Evolutionary conservation across 2,888 invertebrate genomes (phyloP).

Genomic region (Bedellia somnulentella): DNA sequence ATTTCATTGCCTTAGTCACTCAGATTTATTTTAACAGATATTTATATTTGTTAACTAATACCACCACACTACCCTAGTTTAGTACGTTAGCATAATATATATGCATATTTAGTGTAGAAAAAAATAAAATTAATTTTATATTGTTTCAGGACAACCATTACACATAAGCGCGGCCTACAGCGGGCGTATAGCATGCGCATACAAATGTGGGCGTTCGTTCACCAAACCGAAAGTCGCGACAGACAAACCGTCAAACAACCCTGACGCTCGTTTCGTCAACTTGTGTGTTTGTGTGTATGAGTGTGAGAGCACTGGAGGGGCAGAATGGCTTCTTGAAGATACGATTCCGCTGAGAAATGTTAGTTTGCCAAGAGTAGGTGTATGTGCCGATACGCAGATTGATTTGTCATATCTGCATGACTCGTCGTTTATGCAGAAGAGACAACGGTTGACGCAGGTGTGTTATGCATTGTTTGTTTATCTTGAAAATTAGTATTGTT

Average conservation of each 20-base stretch:
- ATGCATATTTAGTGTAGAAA: too few relatives aligned
- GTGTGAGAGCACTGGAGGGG: conserved; percentile 95
- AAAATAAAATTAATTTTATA: too few relatives aligned
- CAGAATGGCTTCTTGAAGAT: conserved; percentile 93
- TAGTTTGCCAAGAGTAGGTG: conserved; percentile 78
- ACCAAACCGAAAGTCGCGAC: conserved; percentile 75
- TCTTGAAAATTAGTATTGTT: too few relatives aligned
- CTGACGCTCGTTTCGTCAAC: conserved; percentile 79
- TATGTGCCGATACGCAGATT: conserved; percentile 79
- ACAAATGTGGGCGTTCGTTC: conserved; percentile 90
- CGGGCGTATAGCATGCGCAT: conserved; percentile 95
- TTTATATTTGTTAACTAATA: too few relatives aligned
- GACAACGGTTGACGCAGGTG: conserved; percentile 77
- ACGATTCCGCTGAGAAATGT: conserved; percentile 93
- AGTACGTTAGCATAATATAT: too few relatives aligned
- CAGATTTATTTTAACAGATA: too few relatives aligned
- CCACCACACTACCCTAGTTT: too few relatives aligned
- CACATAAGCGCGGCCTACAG: conserved; percentile 97
- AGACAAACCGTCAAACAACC: neutral
- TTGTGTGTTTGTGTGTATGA: conserved; percentile 96
- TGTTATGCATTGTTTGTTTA: too few relatives aligned
- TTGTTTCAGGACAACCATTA: conserved; percentile 70
- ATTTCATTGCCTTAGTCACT: too few relatives aligned
- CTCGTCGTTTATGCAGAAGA: conserved; percentile 77
- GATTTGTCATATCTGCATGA: conserved; percentile 83